Percentiles rank a stretch among this genome's conserved stretches.
phyloP scores from a whole-genome alignment of 2,797 vertebrate genomes.

The Hoplostethus atlanticus region DNA sequence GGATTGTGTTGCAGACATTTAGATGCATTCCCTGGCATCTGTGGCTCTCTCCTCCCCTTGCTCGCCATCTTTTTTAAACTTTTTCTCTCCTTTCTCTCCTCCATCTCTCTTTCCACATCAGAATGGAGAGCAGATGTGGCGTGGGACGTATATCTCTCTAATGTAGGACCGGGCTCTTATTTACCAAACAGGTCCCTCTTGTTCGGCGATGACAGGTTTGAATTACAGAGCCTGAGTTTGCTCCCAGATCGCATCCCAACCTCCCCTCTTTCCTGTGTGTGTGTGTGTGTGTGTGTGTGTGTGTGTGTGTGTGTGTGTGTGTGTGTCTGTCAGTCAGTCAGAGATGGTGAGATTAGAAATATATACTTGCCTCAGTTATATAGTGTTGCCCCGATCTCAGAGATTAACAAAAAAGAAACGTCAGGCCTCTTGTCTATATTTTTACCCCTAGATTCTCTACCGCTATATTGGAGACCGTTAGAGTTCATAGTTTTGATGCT shows the following conservation, averaged over 20 bases:
- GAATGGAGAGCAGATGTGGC: constrained; percentile 76
- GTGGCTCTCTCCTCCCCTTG: not conserved
- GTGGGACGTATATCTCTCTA: constrained; percentile 32
- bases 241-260: constrained; percentile 26
- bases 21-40: constrained; percentile 35
- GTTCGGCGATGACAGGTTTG: constrained; percentile 70
- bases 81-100: constrained; percentile 12
- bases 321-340: not conserved
- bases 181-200: constrained; percentile 75
- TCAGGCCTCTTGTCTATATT: constrained; percentile 16
- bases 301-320: not conserved
- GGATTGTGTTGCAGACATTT: constrained; percentile 53
- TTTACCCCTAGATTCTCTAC: not conserved
- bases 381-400: constrained; percentile 37
- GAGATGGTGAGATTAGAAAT: constrained; percentile 41
- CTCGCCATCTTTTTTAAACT: not conserved
- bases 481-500: not conserved
- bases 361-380: constrained; percentile 49
- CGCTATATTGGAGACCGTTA: not conserved
- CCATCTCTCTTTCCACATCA: constrained; percentile 34
- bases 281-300: too few species aligned
- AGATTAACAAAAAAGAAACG: constrained; percentile 15
- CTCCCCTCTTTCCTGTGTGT: constrained; percentile 42
- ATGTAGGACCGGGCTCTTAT: constrained; percentile 59
- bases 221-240: constrained; percentile 56